phyloP scores from a whole-genome alignment of 2,113 vertebrate genomes.

The Apus apus region DNA sequence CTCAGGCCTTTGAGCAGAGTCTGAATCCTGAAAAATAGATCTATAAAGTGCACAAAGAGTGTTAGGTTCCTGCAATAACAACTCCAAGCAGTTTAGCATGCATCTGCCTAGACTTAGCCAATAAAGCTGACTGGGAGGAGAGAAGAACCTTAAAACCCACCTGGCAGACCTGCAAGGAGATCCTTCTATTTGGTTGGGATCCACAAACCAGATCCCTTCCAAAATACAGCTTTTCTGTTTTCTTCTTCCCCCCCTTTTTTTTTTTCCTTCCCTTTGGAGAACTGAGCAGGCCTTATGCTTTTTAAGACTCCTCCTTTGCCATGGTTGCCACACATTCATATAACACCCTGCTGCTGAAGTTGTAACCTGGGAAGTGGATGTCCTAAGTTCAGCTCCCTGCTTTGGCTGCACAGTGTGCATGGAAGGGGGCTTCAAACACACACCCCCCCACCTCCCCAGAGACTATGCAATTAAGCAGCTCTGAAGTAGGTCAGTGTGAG shows the following conservation, averaged over 20 bases:
- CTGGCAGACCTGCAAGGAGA: neutral
- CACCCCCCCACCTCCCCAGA: too few relatives aligned
- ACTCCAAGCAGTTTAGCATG: neutral
- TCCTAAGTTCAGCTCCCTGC: neutral
- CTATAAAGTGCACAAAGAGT: neutral
- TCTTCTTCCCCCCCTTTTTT: too few relatives aligned
- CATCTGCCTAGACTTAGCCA: neutral
- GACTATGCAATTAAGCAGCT: neutral
- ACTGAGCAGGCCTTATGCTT: neutral
- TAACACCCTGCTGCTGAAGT: neutral
- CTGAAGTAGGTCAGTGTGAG: slow-evolving; percentile 19
- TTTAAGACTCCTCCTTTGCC: neutral
- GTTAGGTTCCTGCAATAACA: neutral
- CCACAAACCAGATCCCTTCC: neutral
- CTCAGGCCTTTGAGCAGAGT: slow-evolving; percentile 11
- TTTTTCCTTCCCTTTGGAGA: neutral
- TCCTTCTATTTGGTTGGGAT: neutral
- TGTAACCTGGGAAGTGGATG: neutral
- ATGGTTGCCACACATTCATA: neutral
- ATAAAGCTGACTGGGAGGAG: neutral
- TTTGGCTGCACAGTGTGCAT: neutral
- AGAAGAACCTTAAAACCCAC: neutral
- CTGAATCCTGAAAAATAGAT: slow-evolving; percentile 30
- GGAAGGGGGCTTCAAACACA: neutral
- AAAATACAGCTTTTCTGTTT: neutral